Percentiles rank a stretch among this genome's conserved stretches.
Conservation (phyloP, 2,113 vertebrate species). For the Centropus bengalensis region DNA sequence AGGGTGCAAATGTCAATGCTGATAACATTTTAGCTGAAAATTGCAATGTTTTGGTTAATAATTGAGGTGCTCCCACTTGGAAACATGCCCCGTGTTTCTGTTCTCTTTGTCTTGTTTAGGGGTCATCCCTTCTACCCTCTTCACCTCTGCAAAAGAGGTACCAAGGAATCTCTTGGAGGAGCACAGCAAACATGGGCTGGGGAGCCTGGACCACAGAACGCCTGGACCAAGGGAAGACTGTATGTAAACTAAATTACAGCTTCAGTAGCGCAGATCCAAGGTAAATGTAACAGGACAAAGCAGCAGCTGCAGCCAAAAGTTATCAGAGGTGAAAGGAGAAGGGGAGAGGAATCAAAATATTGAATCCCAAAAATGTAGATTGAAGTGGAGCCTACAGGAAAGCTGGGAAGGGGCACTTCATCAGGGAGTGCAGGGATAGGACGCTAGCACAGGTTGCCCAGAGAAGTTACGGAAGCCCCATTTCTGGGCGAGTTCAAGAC, state of each 20-base stretch:
- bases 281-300: not conserved
- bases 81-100: not conserved
- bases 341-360: not conserved
- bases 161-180: not conserved
- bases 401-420: no score
- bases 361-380: not conserved
- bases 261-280: not conserved
- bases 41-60: not conserved
- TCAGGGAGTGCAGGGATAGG: no score
- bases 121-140: not conserved
- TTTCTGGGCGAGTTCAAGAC: no score
- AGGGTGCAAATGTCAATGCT: not conserved
- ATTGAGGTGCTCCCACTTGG: not conserved
- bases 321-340: not conserved
- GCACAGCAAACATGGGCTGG: accelerated
- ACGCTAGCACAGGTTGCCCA: no score
- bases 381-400: not conserved
- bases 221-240: not conserved
- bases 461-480: no score
- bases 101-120: not conserved
- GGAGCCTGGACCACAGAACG: not conserved
- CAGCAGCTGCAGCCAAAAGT: not conserved
- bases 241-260: not conserved
- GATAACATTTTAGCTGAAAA: not conserved
- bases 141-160: not conserved